phyloP scores from a whole-genome alignment of 2,797 vertebrate genomes.

The Martes flavigula region DNA sequence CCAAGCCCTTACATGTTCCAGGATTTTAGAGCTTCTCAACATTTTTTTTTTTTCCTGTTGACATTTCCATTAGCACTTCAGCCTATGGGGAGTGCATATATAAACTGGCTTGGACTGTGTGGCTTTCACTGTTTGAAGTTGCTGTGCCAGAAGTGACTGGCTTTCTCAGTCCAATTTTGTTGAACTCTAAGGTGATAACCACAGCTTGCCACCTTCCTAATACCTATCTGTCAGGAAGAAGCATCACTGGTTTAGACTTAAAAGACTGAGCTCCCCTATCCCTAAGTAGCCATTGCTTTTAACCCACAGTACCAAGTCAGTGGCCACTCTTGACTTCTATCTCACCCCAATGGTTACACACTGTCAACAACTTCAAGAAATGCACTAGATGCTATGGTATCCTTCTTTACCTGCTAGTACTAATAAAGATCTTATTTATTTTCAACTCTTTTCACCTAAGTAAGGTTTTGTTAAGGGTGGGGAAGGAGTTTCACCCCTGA shows the following conservation, averaged over 20 bases:
- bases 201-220: not conserved
- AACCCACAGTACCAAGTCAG: not conserved
- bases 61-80: constrained; percentile 10
- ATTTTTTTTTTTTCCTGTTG: constrained; percentile 14
- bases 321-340: not conserved
- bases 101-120: not conserved
- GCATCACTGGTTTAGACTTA: not conserved
- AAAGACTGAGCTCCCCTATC: not conserved
- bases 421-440: not conserved
- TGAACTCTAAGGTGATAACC: not conserved
- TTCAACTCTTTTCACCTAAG: constrained; percentile 5
- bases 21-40: not conserved
- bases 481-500: not conserved
- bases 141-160: not conserved
- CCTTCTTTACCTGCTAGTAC: not conserved
- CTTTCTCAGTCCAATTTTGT: not conserved
- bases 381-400: not conserved
- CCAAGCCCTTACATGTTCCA: not conserved
- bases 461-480: not conserved
- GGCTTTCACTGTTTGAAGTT: not conserved
- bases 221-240: not conserved
- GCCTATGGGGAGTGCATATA: not conserved
- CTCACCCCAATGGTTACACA: not conserved
- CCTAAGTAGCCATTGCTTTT: not conserved
- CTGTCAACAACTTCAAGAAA: not conserved